A percentile compares a stretch with the other conserved stretches of the same genome.
phyloP scores from a whole-genome alignment of 1,140 invertebrate genomes.

The Atopsyche davidsoni region DNA sequence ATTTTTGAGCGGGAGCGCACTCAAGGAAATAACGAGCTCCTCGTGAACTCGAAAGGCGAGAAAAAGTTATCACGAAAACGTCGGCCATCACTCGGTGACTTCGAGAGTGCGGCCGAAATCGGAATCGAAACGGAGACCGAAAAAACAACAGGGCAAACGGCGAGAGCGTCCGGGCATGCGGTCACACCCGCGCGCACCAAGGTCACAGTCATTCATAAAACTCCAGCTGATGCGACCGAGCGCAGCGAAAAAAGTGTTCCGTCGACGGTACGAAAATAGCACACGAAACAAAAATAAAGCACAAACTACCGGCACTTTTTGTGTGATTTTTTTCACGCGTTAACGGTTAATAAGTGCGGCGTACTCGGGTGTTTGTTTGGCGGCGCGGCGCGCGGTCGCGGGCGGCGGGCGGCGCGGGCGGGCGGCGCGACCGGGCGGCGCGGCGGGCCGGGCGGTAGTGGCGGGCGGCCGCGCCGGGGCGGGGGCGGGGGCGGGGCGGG shows the following conservation, averaged over 20 bases:
- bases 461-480: not conserved
- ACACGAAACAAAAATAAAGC: not conserved
- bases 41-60: too few relatives aligned
- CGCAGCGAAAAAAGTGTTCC: not conserved
- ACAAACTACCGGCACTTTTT: not conserved
- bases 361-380: not conserved
- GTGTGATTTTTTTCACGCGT: not conserved
- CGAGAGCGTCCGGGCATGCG: too few relatives aligned
- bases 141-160: too few relatives aligned
- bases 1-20: too few relatives aligned
- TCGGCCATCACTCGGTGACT: too few relatives aligned
- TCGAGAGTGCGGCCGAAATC: too few relatives aligned
- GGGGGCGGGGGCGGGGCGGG: not conserved
- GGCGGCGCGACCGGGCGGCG: conserved; percentile 17
- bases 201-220: conserved; percentile 9
- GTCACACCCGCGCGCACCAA: too few relatives aligned
- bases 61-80: too few relatives aligned
- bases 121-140: too few relatives aligned
- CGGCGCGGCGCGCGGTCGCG: conserved; percentile 1
- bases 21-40: too few relatives aligned
- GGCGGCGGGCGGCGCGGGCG: conserved; percentile 13
- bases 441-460: conserved; percentile 11
- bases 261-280: not conserved
- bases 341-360: conserved; percentile 3
- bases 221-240: too few relatives aligned